A percentile compares a stretch with the other conserved stretches of the same genome.
phyloP scores from a whole-genome alignment of 2,113 vertebrate species.

The Amblyornis subalaris region DNA sequence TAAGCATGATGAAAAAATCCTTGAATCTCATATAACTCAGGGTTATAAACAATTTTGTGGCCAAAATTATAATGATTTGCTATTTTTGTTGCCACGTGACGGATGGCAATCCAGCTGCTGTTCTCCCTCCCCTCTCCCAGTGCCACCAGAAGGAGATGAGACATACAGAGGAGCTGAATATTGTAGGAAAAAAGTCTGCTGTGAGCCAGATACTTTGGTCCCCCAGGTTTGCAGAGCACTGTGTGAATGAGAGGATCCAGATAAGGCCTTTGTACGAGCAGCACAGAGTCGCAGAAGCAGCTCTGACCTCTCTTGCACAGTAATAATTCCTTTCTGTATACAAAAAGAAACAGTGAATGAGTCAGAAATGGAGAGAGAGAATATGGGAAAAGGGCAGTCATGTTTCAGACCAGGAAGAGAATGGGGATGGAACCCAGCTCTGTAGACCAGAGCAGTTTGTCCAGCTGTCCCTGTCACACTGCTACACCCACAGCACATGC shows the following conservation, averaged over 20 bases:
- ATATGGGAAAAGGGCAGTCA: background rate
- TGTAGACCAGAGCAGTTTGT: background rate
- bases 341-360: constrained; percentile 12
- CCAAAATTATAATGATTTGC: background rate
- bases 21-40: background rate
- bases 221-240: background rate
- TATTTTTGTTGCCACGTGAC: background rate
- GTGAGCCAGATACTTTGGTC: background rate
- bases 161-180: background rate
- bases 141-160: background rate
- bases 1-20: background rate
- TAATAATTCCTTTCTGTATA: background rate
- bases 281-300: background rate
- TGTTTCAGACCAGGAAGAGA: constrained; percentile 5
- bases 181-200: background rate
- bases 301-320: background rate
- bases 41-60: background rate
- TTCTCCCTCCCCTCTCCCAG: background rate
- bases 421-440: background rate
- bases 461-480: background rate
- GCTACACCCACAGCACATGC: background rate
- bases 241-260: background rate
- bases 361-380: background rate
- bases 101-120: background rate
- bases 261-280: fast-evolving